Base-by-base conservation (phyloP, 1,140 invertebrate species). In the Magallana angulata region DNA sequence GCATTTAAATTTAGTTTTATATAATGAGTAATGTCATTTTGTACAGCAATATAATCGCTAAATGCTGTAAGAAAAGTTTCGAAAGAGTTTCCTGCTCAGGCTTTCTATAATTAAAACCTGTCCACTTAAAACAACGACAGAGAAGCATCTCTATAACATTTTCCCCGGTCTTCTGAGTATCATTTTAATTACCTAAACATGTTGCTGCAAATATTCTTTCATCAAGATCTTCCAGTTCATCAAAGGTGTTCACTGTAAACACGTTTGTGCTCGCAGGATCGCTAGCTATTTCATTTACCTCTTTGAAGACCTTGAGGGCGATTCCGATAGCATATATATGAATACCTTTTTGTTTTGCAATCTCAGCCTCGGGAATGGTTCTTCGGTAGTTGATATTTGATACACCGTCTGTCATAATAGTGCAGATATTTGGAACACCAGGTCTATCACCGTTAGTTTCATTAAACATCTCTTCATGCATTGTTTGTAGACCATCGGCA, bases 381-480 rank as follows among this genome's bases (percentile, higher is more conserved):
- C 85, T 24, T 12, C 48, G 68, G 6, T 86, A 85, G 85, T 91
- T 90, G n/a, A 91, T 90, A 82, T 91, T 91, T 12, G 91, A 91
- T 6, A 91, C 86, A 58, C 92, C 92, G 85, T 92, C 92, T 58
- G 92, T 92, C 11, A 92, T 76, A 11, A 92, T 84, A 6, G 92
- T 86, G n/a, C 59, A 82, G n/a, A 91, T 89, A 82, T 92, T 91
- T 18, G 60, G 56, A 16, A 90, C 90, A 84, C 85, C 80, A 11
- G 87, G 84, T 57, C 91, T 82, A 18, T 91, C 91, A n/a, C 89
- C 90, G 57, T 81, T 88, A 9, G 48, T 0, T 76, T n/a, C 57
- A 2, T 68, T 84, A 60, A 91, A 90, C 84, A 89, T 86, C 12
- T 89, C 18, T 60, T 82, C 85, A 14, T 87, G 86, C 89, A 90